phyloP scores from a whole-genome alignment of 2,797 vertebrate species.

The Anabas testudineus region DNA sequence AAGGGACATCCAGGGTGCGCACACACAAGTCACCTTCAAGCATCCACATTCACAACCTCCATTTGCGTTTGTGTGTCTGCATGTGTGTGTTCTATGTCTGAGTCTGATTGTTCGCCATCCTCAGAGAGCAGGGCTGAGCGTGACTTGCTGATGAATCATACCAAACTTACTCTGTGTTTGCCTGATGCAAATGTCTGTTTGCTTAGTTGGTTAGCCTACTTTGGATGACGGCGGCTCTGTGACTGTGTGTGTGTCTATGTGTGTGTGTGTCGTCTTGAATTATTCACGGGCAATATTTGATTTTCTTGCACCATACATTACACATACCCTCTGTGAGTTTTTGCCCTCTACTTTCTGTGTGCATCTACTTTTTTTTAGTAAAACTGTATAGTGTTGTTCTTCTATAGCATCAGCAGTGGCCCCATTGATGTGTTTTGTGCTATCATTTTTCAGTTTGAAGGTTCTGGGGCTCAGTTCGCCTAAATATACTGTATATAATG shows the following conservation, averaged over 20 bases:
- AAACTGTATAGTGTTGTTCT: constrained; percentile 24
- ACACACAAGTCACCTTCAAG: constrained; percentile 69
- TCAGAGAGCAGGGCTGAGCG: constrained; percentile 49
- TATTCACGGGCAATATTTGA: constrained; percentile 66
- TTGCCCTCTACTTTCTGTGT: constrained; percentile 14
- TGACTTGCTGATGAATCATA: constrained; percentile 75
- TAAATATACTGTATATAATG: constrained; percentile 63
- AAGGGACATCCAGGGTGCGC: constrained; percentile 57
- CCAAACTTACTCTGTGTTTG: constrained; percentile 66
- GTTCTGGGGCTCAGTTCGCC: constrained; percentile 68
- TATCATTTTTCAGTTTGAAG: constrained; percentile 72
- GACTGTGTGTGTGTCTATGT: constrained; percentile 10
- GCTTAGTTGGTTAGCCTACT: constrained; percentile 71
- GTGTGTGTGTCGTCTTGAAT: constrained; percentile 56
- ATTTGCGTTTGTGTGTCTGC: constrained; percentile 13
- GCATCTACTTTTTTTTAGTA: constrained; percentile 6
- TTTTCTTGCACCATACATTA: constrained; percentile 45
- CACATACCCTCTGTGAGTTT: constrained; percentile 19
- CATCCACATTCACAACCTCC: constrained; percentile 39
- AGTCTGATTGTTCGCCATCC: constrained; percentile 52
- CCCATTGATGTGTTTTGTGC: constrained; percentile 44
- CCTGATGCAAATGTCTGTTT: constrained; percentile 73
- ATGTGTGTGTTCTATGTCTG: constrained; percentile 11
- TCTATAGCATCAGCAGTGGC: constrained; percentile 33
- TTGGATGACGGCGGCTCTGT: constrained; percentile 45